phyloP scores from a whole-genome alignment of 2,113 vertebrate species.

The Felis chaus region DNA sequence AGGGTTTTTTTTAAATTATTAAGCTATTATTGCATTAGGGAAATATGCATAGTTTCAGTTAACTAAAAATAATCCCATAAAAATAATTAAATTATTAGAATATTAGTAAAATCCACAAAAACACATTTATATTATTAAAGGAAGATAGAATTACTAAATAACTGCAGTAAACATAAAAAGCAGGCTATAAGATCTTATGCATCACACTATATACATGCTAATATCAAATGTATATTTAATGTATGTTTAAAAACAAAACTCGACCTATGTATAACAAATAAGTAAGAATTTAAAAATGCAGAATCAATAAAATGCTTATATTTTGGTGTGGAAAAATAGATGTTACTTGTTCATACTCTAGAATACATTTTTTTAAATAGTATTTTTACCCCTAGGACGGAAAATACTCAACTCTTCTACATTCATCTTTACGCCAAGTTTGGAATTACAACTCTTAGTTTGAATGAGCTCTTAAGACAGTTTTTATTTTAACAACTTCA shows the following conservation, averaged over 20 bases:
- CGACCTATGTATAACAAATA: not conserved
- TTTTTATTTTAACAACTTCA: constrained; percentile 13
- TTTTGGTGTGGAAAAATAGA: not conserved
- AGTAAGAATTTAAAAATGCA: not conserved
- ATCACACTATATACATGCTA: not conserved
- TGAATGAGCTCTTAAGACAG: not conserved
- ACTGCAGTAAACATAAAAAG: not conserved
- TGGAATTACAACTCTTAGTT: not conserved
- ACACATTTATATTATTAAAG: not conserved
- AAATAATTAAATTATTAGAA: not conserved
- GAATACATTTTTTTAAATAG: not conserved
- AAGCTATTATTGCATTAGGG: not conserved
- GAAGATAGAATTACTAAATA: not conserved
- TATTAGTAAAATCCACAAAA: not conserved
- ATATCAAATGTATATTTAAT: not conserved
- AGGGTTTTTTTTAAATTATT: not conserved
- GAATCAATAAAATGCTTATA: not conserved
- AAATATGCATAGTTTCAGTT: not conserved
- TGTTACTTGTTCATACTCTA: not conserved
- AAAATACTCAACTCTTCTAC: not conserved
- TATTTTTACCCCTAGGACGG: not conserved
- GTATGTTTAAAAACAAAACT: not conserved
- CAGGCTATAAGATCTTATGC: not conserved
- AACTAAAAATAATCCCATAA: not conserved
- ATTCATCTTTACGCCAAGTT: not conserved